Conservation (phyloP, 2,888 invertebrate genomes). For the Venusia cambrica region DNA sequence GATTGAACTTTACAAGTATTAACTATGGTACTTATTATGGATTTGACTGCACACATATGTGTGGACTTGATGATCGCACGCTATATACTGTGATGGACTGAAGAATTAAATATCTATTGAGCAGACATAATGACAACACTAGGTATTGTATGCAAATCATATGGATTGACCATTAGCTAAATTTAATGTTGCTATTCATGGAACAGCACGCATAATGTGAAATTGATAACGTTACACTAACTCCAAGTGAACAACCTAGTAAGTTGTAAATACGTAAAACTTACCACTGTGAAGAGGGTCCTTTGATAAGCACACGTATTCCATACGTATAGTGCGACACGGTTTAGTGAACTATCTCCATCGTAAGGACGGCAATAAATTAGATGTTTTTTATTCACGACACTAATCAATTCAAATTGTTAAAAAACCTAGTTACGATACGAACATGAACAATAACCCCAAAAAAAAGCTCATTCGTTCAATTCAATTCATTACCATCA, state of each 20-base stretch:
- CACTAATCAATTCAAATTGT: too few relatives aligned
- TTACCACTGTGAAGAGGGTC: conserved; percentile 63
- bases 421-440: too few relatives aligned
- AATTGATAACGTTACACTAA: conserved; percentile 52
- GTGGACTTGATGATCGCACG: conserved; percentile 34
- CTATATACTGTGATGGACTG: conserved; percentile 29
- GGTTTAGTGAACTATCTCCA: conserved; percentile 55
- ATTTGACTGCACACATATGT: conserved; percentile 28
- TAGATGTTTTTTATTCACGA: conserved; percentile 28
- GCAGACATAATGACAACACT: conserved; percentile 52
- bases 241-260: conserved; percentile 41
- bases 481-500: too few relatives aligned
- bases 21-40: conserved; percentile 11
- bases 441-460: too few relatives aligned
- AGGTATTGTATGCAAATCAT: conserved; percentile 77
- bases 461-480: too few relatives aligned
- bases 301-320: conserved; percentile 54
- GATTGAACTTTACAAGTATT: conserved; percentile 25
- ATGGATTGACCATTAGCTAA: conserved; percentile 56
- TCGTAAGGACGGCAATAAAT: conserved; percentile 36
- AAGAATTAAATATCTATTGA: conserved; percentile 42
- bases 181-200: conserved; percentile 46
- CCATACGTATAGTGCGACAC: conserved; percentile 57
- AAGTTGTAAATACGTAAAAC: conserved; percentile 43
- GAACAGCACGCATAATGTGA: conserved; percentile 45